Percentiles rank a stretch among this genome's conserved stretches.
Conservation (phyloP, 2,888 invertebrate genomes). For the Cheilosia soror region DNA sequence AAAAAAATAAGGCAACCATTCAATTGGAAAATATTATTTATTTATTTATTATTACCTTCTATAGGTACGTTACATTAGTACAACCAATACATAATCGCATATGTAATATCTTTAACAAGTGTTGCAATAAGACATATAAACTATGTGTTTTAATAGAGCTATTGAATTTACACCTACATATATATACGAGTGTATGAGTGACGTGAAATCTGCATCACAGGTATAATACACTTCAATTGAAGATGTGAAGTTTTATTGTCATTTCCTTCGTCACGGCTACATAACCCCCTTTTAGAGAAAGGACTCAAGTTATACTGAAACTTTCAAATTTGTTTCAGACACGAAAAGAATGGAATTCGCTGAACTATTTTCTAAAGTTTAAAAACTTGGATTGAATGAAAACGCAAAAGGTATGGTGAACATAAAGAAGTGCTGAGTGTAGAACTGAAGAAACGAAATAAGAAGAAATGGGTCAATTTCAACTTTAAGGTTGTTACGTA, state of each 20-base stretch:
- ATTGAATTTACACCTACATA: no score
- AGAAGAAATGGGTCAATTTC: slow-evolving; percentile 74
- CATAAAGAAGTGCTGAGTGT: slow-evolving; percentile 28
- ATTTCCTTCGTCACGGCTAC: slow-evolving; percentile 59
- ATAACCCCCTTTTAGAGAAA: slow-evolving; percentile 44
- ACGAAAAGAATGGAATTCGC: slow-evolving; percentile 70
- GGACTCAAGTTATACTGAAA: slow-evolving; percentile 51
- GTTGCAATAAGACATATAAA: no score
- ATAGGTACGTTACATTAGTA: no score
- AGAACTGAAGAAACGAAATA: slow-evolving; percentile 28
- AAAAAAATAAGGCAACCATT: no score
- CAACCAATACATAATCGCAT: no score
- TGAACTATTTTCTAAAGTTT: slow-evolving; percentile 70
- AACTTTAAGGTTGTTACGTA: slow-evolving; percentile 72
- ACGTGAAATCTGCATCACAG: slow-evolving; percentile 32
- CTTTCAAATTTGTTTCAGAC: slow-evolving; percentile 72
- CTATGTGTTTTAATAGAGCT: no score
- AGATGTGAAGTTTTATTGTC: slow-evolving; percentile 69
- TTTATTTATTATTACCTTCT: no score
- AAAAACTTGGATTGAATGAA: slow-evolving; percentile 66
- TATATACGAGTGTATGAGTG: no score
- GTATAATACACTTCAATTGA: slow-evolving; percentile 57
- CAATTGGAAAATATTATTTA: no score
- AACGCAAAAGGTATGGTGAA: slow-evolving; percentile 48
- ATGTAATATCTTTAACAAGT: no score